Base-by-base conservation (phyloP, 2,888 invertebrate species). In the Lypha dubia region DNA sequence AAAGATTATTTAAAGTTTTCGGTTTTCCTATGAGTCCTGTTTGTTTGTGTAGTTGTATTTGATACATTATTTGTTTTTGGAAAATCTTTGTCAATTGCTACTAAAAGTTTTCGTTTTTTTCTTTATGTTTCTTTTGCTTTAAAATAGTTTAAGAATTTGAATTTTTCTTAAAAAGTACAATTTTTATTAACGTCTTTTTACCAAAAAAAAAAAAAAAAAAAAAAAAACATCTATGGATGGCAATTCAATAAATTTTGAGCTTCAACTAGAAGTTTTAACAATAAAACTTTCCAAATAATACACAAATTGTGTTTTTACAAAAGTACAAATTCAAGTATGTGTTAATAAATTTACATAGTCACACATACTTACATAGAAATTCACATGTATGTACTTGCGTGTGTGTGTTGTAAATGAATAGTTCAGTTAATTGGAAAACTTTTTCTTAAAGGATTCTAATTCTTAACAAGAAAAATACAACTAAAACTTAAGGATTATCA, bases 351-450 rank as follows among this genome's bases (percentile, higher is more conserved):
- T 41, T 44, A 62, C 35, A 58, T 9, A 65, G 28, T 44, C 46
- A 46, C 56, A n/a, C 35, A 56, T n/a, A 76, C 38, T 41, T n/a
- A 63, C 28, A 46, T 4, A 13, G 0, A 9, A 3, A 41, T 6
- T 24, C 13, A 20, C 20, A 22, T 17, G 1, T 8, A 71, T 7
- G 17, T 44, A 11, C 32, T 4, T 24, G 6, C 6, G 20, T 11
- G 3, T 62, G 15, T 65, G 11, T 58, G 38, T 17, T 24, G 15
- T 6, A 24, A 68, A 49, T 63, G 80, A 87, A 86, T 85, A 74
- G 80, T 83, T 85, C 74, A 79, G 81, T 86, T 87, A 87, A 87
- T 87, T 87, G 87, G 85, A 87, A 87, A 87, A 87, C 81, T 87
- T 87, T 68, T 35, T 46, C 35, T 63, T 53, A 46, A 60, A 49